A percentile compares a stretch with the other conserved stretches of the same genome.
Evolutionary conservation across 2,113 vertebrate species (phyloP).

Genomic region (Pteruthius melanotis): DNA sequence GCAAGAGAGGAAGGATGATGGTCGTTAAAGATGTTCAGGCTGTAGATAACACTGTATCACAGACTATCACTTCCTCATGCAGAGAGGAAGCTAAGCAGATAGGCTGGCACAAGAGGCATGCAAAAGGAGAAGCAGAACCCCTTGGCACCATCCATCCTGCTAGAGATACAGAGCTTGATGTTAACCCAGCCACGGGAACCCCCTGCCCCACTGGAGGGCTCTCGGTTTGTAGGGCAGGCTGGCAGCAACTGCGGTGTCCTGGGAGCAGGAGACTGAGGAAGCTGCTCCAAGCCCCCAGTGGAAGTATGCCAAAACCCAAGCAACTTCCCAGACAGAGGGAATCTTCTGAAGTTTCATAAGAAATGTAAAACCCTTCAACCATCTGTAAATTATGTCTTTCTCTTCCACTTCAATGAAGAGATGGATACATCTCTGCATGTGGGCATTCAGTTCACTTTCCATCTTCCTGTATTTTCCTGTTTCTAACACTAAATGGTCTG

Average conservation of each 20-base stretch:
- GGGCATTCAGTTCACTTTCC: neutral
- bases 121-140: slow-evolving; percentile 9
- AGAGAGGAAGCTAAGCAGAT: neutral
- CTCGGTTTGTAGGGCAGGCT: accelerated
- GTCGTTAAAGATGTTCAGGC: neutral
- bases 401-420: neutral
- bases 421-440: neutral
- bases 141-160: neutral
- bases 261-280: neutral
- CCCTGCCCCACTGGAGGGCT: neutral
- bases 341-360: neutral
- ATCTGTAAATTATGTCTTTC: neutral
- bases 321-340: neutral
- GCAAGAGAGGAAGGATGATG: neutral
- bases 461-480: neutral
- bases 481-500: neutral
- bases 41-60: neutral
- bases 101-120: neutral
- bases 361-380: neutral
- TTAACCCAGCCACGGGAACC: neutral
- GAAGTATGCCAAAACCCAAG: neutral
- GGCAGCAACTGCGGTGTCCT: neutral
- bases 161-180: neutral
- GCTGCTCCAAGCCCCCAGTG: no score
- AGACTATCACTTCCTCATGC: slow-evolving; percentile 32